Evolutionary conservation across 2,888 invertebrate species (phyloP).

Genomic region (Folsomia candida): DNA sequence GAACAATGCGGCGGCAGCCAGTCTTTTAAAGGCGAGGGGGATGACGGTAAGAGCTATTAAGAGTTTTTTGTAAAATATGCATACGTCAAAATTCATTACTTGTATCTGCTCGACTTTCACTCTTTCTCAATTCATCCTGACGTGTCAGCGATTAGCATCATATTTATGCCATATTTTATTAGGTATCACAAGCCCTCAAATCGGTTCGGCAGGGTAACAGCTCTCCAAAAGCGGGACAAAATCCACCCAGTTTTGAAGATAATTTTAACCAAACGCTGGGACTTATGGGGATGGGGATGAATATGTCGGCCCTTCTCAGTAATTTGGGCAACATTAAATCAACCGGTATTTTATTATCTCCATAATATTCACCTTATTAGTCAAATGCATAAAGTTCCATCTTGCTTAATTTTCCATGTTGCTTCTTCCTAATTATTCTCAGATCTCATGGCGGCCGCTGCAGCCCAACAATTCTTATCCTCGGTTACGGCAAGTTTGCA

Average conservation of each 20-base stretch:
- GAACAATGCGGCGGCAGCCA: neutral
- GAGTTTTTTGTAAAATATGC: too few relatives aligned
- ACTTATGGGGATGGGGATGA: constrained; percentile 18
- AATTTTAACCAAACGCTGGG: constrained; percentile 13
- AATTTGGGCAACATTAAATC: constrained; percentile 18
- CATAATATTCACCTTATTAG: too few relatives aligned
- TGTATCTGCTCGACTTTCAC: too few relatives aligned
- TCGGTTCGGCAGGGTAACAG: neutral
- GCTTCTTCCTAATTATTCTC: too few relatives aligned
- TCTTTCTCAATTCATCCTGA: too few relatives aligned
- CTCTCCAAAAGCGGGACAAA: constrained; percentile 13
- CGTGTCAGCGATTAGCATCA: too few relatives aligned
- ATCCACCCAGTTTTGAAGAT: constrained; percentile 10
- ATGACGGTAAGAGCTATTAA: too few relatives aligned
- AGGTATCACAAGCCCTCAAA: constrained; percentile 14
- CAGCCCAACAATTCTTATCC: constrained; percentile 11
- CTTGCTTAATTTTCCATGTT: too few relatives aligned
- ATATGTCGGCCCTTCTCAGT: constrained; percentile 12
- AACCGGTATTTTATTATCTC: too few relatives aligned
- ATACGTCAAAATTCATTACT: too few relatives aligned
- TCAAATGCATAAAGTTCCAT: too few relatives aligned
- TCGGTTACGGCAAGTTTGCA: constrained; percentile 8
- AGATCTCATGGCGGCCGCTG: constrained; percentile 17
- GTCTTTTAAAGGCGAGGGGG: constrained; percentile 9
- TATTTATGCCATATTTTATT: too few relatives aligned